Conservation (phyloP, 2,113 vertebrate species). For the Pavo muticus region DNA sequence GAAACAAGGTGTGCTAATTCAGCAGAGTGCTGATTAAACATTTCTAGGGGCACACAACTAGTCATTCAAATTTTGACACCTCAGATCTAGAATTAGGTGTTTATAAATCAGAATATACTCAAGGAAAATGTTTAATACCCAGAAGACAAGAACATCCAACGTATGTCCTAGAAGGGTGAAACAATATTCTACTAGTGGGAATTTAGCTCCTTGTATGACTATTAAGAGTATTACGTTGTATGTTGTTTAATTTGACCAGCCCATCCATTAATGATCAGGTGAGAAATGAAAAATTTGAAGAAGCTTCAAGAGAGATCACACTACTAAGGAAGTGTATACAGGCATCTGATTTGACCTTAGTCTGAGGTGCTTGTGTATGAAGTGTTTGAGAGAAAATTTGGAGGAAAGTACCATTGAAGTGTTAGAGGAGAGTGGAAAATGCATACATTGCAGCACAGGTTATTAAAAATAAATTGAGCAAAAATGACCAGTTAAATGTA, state of each 20-base stretch:
- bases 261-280: neutral
- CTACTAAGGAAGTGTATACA: neutral
- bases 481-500: neutral
- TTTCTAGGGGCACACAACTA: neutral
- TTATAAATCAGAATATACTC: neutral
- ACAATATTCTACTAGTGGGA: neutral
- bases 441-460: neutral
- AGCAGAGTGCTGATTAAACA: neutral
- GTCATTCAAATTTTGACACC: neutral
- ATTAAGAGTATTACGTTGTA: neutral
- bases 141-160: neutral
- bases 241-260: neutral
- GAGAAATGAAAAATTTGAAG: neutral
- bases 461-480: neutral
- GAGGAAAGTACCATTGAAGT: neutral
- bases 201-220: neutral
- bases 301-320: neutral
- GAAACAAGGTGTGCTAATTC: neutral
- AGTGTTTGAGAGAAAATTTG: neutral
- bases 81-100: neutral
- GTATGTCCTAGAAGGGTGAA: neutral
- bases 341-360: neutral
- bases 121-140: neutral
- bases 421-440: neutral
- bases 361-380: neutral